A percentile compares a stretch with the other conserved stretches of the same genome.
Evolutionary conservation across 2,113 vertebrate genomes (phyloP).

Genomic region (Brachypodius melanocephalos): DNA sequence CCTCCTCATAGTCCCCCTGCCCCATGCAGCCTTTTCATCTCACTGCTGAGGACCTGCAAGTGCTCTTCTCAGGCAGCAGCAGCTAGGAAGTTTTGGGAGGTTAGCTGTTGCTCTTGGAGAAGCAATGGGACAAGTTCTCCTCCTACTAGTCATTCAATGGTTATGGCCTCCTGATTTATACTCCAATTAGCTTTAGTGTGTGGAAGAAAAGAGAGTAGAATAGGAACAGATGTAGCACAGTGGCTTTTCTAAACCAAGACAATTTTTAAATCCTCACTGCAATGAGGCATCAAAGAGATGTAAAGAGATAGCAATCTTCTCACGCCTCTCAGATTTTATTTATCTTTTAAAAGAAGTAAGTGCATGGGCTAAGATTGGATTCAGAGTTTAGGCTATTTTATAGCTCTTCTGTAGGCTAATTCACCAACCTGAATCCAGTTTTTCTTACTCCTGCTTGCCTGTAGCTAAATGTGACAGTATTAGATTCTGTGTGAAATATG

Average conservation of each 20-base stretch:
- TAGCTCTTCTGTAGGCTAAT: slow-evolving; percentile 4
- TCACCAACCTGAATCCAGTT: not conserved
- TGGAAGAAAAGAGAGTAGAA: not conserved
- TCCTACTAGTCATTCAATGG: not conserved
- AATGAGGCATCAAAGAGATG: not conserved
- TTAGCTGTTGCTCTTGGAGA: not conserved
- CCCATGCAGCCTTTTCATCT: not conserved
- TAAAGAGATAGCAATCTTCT: not conserved
- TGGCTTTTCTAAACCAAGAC: not conserved
- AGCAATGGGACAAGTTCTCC: not conserved
- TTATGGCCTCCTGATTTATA: not conserved
- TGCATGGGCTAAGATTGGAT: not conserved
- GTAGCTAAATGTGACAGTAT: slow-evolving; percentile 40
- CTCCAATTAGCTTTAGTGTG: not conserved
- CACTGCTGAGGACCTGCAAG: not conserved
- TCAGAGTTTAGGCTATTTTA: slow-evolving; percentile 3
- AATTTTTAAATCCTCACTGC: not conserved
- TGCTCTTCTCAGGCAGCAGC: not conserved
- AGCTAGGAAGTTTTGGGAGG: not conserved
- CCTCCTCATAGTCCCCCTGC: not conserved
- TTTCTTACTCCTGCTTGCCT: slow-evolving; percentile 28
- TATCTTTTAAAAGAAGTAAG: slow-evolving; percentile 5
- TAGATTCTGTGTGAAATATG: slow-evolving; percentile 37
- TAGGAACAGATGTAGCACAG: not conserved
- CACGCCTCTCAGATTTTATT: not conserved